Base-by-base conservation (phyloP, 2,888 invertebrate genomes). In the Oasisia sp. region DNA sequence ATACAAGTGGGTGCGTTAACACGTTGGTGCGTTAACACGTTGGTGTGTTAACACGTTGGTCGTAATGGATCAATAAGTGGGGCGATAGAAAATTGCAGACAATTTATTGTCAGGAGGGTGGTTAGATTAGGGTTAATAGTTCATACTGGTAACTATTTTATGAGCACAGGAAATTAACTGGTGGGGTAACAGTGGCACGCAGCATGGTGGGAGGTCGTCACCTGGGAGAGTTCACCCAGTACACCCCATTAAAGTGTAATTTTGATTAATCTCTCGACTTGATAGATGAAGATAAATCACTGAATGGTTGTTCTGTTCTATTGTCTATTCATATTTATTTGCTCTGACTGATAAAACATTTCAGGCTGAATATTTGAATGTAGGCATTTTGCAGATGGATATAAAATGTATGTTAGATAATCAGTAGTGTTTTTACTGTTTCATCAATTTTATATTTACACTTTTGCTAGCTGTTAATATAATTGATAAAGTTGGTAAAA, bases 271-370 rank as follows among this genome's bases (percentile, higher is more conserved):
- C 19, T 74, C 74, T 74, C 19, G 19, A 74, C 74, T 74, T 74
- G 74, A 74, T 74, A 74, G 74, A 74, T 74, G 74, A 74, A 74
- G 74, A 74, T 74, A 74, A 74, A 74, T 74, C 74, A 74, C 27
- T 27, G n/a, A 27, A 12, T 11, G 14, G 8, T 74, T 74, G 7
- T 74, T 74, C 7, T 74, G 7, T 74, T 74, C 7, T 74, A 3
- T 74, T 74, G 27, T 74, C n/a, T 74, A 74, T 74, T 74, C 27
- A 7, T 9, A 12, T 50, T 50, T 50, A 50, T 50, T 50, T 14
- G 50, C 50, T 50, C 14, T 50, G 14, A 14, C 50, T 38, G 50
- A 50, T 14, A 7, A 50, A 50, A 50, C 50, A 50, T 12, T 50
- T 14, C 50, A 50, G 14, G 50, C 50, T 12, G 9, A 50, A 50